Evolutionary conservation across 2,113 vertebrate genomes (phyloP).

Genomic region (Lophochroa leadbeateri): DNA sequence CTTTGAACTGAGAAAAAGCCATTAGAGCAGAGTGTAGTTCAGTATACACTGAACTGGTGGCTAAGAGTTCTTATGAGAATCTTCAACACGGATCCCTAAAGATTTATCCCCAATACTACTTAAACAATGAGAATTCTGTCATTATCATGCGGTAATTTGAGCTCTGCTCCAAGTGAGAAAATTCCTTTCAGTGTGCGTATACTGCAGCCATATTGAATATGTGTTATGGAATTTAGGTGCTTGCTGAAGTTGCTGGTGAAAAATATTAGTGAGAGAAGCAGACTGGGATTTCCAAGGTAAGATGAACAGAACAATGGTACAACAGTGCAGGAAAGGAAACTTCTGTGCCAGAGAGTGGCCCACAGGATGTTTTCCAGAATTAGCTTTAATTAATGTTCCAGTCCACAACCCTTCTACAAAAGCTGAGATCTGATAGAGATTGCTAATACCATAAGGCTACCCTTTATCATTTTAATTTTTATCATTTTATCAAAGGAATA

Average conservation of each 20-base stretch:
- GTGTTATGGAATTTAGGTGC: neutral
- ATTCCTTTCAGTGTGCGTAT: neutral
- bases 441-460: neutral
- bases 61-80: neutral
- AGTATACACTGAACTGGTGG: neutral
- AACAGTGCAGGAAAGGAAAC: neutral
- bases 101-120: neutral
- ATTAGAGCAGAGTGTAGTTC: neutral
- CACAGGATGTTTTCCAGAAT: neutral
- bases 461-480: constrained; percentile 5
- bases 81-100: neutral
- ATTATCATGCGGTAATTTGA: neutral
- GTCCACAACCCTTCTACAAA: neutral
- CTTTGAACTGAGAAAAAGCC: neutral
- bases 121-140: neutral
- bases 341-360: neutral
- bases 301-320: neutral
- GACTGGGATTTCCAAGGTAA: neutral
- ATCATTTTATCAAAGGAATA: constrained; percentile 6
- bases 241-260: neutral
- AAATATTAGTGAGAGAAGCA: neutral
- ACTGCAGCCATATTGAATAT: neutral
- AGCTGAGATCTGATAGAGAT: neutral
- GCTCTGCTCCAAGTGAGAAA: neutral
- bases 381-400: constrained; percentile 24